Evolutionary conservation across 37 sponge, comb jelly and placozoan species (phyloP), one percentile per base, ranked within the genome.

Genomic region (Halichondria panicea): DNA sequence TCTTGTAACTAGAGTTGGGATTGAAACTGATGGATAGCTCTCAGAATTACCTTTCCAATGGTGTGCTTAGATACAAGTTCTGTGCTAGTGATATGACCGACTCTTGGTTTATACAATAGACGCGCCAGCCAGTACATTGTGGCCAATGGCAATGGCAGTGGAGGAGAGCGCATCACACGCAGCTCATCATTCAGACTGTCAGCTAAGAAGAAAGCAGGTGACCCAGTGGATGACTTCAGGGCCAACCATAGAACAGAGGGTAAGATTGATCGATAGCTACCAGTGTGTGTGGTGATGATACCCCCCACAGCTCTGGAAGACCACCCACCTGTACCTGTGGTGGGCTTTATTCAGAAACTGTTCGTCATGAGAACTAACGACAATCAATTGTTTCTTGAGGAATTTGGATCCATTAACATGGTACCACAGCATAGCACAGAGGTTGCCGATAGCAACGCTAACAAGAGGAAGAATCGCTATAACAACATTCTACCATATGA

Each of bases 401-500:
- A 93, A 68, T 93, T 90, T 82, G 94, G 87, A 5, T 67, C 85
- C 30, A 80, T 89, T 30, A 64, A 35, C 0, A 80, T 84, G 72
- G 53, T 52, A 1, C 55, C 74, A 0, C 57, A 59, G 43, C 19
- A 18, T 24, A 72, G 30, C 74, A 71, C 69, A 19, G 82, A 84
- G 15, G 63, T 42, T 0, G 68, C 86, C 36, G 28, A 58, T 15
- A 22, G 43, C 0, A 35, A 53, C 11, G 43, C 15, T 68, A 92
- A 92, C 56, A 60, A 33, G 21, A n/a, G 45, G 1, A 92, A 88
- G 81, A 92, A 92, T 71, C 66, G 93, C 50, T 92, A 88, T 74
- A 79, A 79, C 76, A 92, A 92, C 56, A 92, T 92, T 12, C 40
- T 88, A 3, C 81, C 93, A 22, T 92, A 87, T 69, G 95, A 94